These are phyloP conservation scores for Periophthalmus magnuspinnatus DNA, from an alignment of 2,797 vertebrate species.

Conservation along the genomic window DNA sequence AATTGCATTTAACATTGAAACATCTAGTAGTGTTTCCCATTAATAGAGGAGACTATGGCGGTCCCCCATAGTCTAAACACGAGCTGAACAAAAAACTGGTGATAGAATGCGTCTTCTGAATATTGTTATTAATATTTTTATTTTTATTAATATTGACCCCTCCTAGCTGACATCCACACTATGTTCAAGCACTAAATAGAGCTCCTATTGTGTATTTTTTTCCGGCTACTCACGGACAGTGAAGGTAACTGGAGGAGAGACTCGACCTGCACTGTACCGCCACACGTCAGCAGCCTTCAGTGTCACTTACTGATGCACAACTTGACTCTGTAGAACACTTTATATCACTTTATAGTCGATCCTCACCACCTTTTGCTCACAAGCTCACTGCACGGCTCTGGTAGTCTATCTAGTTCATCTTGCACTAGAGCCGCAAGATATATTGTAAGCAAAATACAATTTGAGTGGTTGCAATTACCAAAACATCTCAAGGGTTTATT, in stretches of 20 bases:
- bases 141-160: no score
- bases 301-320: constrained; percentile 25
- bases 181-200: constrained; percentile 19
- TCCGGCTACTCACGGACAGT: constrained; percentile 50
- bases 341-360: constrained; percentile 14
- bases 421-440: neutral
- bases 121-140: no score
- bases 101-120: no score
- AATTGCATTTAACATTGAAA: no score
- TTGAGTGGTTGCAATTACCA: no score
- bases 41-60: no score
- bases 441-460: no score
- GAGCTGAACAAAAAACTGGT: no score
- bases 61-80: no score
- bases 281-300: constrained; percentile 46
- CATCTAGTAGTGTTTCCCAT: no score
- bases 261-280: constrained; percentile 47
- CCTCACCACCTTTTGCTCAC: constrained; percentile 24
- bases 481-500: no score
- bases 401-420: constrained; percentile 34
- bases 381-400: constrained; percentile 24
- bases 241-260: constrained; percentile 59
- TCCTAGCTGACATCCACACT: constrained; percentile 21
- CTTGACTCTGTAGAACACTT: constrained; percentile 1
- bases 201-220: constrained; percentile 44